Evolutionary conservation across 2,888 invertebrate species (phyloP).

Genomic region (Falcaria lacertinaria): DNA sequence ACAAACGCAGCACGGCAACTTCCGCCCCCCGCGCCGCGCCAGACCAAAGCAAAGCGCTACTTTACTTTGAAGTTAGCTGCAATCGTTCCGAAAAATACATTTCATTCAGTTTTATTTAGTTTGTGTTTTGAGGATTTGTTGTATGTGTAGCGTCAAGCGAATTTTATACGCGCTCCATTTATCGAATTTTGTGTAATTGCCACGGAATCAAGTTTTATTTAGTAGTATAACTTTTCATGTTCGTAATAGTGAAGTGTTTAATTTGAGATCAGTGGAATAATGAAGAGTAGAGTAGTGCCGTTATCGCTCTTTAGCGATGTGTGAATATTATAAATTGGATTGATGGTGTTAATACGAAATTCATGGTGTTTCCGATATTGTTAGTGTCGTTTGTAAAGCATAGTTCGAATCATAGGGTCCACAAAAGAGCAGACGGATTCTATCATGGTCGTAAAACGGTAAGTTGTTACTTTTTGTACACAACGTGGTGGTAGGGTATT

Average conservation of each 20-base stretch:
- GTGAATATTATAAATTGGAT: conserved; percentile 67
- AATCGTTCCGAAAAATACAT: conserved; percentile 37
- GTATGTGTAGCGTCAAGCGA: conserved; percentile 31
- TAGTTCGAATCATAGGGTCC: conserved; percentile 78
- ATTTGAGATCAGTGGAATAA: conserved; percentile 56
- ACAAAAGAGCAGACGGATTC: conserved; percentile 78
- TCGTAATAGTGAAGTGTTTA: conserved; percentile 63
- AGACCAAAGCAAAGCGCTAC: background rate
- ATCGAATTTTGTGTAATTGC: conserved; percentile 15
- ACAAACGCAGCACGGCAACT: background rate
- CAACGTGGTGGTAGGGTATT: conserved; percentile 31
- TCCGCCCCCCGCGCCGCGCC: too few relatives aligned
- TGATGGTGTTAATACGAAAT: conserved; percentile 69
- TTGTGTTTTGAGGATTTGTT: conserved; percentile 48
- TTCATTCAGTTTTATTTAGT: conserved; percentile 52
- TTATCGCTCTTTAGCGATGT: conserved; percentile 75
- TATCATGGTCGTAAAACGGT: conserved; percentile 81
- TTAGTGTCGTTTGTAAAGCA: conserved; percentile 67
- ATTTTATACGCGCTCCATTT: conserved; percentile 22
- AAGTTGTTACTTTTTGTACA: conserved; percentile 40
- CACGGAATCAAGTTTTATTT: background rate
- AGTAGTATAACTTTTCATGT: conserved; percentile 43
- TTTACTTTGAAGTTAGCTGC: conserved; percentile 24
- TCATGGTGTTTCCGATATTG: conserved; percentile 72
- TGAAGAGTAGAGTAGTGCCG: conserved; percentile 65